Evolutionary conservation across 1,140 invertebrate species (phyloP), one percentile per base, ranked within the genome.

Genomic region (Ylistrum balloti): DNA sequence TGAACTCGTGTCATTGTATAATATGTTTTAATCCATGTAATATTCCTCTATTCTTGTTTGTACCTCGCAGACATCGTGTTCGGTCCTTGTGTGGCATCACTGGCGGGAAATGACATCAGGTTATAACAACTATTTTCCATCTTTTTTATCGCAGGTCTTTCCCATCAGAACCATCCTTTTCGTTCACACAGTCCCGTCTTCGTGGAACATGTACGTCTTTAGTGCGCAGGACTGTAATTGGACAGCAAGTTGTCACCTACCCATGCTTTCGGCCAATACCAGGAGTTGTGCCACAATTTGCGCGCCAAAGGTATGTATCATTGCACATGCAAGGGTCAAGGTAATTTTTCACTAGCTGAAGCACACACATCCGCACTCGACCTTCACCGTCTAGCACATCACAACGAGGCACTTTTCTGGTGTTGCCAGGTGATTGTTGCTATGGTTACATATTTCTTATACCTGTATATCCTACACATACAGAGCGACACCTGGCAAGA

Each of bases 231-330:
- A 91, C 91, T 0, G 48, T 90, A 9, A n/a, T 91, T 35, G 35
- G 87, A 34, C 88, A 88, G 17, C 87, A 91, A 88, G 87, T 90
- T 33, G 56, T 90, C 11, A 90, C 88, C 0, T 91, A 88, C 33
- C 91, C 91, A 86, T 91, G 91, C 85, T 91, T 90, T 33, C 87
- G 85, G n/a, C 91, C 91, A 33, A 86, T 91, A n/a, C 87, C 89
- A 87, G 91, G 91, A 5, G 89, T 91, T n/a, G 87, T 88, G 17
- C 91, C 91, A 33, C 87, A 90, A 48, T 85, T 90, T 35, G 91
- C 91, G 56, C 91, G 90, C 87, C 91, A 91, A 91, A 91, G 86
- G 91, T 91, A 88, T 90, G 90, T 85, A 74, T n/a, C 3, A 28
- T 74, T 28, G 56, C 56, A 74, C n/a, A n/a, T 28, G 5, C n/a